Evolutionary conservation across 2,888 invertebrate genomes (phyloP).

Genomic region (Pandemis heparana): DNA sequence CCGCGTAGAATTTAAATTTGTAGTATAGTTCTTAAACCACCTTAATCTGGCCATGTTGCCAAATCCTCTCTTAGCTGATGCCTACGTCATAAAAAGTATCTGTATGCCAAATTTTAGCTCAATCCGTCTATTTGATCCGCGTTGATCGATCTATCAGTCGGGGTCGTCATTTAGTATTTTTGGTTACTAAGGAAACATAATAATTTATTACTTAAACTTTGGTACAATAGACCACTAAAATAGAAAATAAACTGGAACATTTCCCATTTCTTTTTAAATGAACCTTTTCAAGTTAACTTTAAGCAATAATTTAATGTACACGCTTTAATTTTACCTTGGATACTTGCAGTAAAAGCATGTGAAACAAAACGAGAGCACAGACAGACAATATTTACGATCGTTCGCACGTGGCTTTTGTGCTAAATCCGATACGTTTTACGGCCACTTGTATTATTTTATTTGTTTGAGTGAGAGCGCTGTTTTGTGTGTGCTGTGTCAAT

Average conservation of each 20-base stretch:
- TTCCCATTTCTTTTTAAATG: not conserved
- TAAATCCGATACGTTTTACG: conserved; percentile 37
- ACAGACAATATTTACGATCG: conserved; percentile 32
- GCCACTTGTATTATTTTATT: conserved; percentile 34
- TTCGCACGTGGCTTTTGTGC: conserved; percentile 34
- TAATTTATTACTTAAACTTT: too few relatives aligned
- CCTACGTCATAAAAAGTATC: too few relatives aligned
- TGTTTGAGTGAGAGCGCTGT: conserved; percentile 38
- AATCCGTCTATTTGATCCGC: too few relatives aligned
- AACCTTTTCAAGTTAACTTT: not conserved
- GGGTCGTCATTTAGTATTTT: too few relatives aligned
- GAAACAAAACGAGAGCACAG: conserved; percentile 26
- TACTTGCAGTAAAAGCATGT: not conserved
- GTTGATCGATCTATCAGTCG: too few relatives aligned
- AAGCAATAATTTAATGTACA: not conserved
- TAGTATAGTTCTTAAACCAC: too few relatives aligned
- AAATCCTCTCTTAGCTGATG: too few relatives aligned
- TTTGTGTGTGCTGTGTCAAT: conserved; percentile 29
- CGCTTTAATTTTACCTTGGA: not conserved
- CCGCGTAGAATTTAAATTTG: too few relatives aligned
- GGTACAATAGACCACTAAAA: too few relatives aligned
- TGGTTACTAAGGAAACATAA: too few relatives aligned
- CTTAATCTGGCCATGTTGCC: too few relatives aligned
- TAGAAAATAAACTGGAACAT: not conserved
- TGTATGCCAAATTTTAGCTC: too few relatives aligned